Percentiles rank a stretch among this genome's conserved stretches.
Conservation (phyloP, 2,113 vertebrate genomes). For the Myrmophylax atrothorax region DNA sequence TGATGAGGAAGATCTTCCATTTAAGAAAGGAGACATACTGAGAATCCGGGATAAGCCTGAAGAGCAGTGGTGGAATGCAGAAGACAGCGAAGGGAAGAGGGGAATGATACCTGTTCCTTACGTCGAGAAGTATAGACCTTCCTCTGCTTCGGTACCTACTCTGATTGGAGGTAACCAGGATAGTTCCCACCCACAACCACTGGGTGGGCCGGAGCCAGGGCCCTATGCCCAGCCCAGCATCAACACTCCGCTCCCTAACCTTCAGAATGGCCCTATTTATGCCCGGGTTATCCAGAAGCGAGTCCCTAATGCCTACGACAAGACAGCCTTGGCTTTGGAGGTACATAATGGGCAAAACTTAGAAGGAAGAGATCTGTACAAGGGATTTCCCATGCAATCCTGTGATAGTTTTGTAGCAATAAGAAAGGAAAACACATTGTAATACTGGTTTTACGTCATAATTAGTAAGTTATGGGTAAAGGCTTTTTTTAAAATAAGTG, state of each 20-base stretch:
- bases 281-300: conserved; percentile 99
- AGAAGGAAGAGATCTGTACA: conserved; percentile 78
- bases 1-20: conserved; percentile 98
- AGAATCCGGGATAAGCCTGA: conserved; percentile 96
- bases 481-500: conserved; percentile 10
- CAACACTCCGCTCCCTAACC: conserved; percentile 95
- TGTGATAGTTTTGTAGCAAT: conserved; percentile 68
- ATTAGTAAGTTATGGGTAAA: conserved; percentile 54
- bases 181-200: conserved; percentile 84
- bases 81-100: conserved; percentile 90
- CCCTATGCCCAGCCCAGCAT: conserved; percentile 96
- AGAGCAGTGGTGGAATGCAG: conserved; percentile 99
- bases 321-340: conserved; percentile 99
- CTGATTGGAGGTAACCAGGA: conserved; percentile 90
- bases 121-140: conserved; percentile 94
- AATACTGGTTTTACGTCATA: conserved; percentile 38
- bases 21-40: conserved; percentile 95
- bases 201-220: conserved; percentile 91
- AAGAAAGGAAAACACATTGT: conserved; percentile 65
- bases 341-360: conserved; percentile 83
- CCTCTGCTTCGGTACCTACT: conserved; percentile 83
- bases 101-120: conserved; percentile 99
- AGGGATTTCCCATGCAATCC: conserved; percentile 75
- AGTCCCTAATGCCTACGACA: conserved; percentile 99
- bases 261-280: conserved; percentile 98